These are phyloP conservation scores for Sinelater perroti DNA, from an alignment of 2,888 invertebrate genomes.

Conservation along the genomic window DNA sequence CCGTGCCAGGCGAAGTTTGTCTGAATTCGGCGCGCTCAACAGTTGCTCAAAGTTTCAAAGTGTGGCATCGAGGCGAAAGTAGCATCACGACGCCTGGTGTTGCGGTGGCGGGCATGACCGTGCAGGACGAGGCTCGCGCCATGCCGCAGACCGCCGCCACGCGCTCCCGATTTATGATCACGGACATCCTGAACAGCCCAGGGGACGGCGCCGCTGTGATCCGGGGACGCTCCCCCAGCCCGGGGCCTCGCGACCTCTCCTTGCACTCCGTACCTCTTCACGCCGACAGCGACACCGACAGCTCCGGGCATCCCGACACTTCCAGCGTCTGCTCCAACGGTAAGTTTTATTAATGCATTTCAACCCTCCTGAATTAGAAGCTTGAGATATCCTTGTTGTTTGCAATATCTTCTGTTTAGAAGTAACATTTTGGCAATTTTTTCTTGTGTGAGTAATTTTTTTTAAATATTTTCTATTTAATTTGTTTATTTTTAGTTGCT, in stretches of 20 bases:
- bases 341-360: too few species aligned
- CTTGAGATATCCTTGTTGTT: too few species aligned
- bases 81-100: conserved; percentile 52
- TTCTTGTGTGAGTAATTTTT: too few species aligned
- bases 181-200: conserved; percentile 78
- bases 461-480: too few species aligned
- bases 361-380: too few species aligned
- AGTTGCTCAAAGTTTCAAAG: conserved; percentile 44
- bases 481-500: too few species aligned
- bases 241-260: conserved; percentile 66
- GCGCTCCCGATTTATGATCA: conserved; percentile 89
- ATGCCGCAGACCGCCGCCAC: conserved; percentile 68
- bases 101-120: conserved; percentile 62
- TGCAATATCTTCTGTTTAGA: too few species aligned
- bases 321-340: conserved; percentile 66
- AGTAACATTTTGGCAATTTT: too few species aligned
- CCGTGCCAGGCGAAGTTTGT: too few species aligned
- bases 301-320: conserved; percentile 65
- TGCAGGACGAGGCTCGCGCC: conserved; percentile 60
- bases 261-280: conserved; percentile 60
- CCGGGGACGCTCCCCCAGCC: conserved; percentile 64
- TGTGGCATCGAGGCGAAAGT: conserved; percentile 59
- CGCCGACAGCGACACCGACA: conserved; percentile 64
- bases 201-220: conserved; percentile 64
- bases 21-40: too few species aligned